Base-by-base conservation (phyloP, 2,888 invertebrate genomes). In the Tetanocera ferruginea region DNA sequence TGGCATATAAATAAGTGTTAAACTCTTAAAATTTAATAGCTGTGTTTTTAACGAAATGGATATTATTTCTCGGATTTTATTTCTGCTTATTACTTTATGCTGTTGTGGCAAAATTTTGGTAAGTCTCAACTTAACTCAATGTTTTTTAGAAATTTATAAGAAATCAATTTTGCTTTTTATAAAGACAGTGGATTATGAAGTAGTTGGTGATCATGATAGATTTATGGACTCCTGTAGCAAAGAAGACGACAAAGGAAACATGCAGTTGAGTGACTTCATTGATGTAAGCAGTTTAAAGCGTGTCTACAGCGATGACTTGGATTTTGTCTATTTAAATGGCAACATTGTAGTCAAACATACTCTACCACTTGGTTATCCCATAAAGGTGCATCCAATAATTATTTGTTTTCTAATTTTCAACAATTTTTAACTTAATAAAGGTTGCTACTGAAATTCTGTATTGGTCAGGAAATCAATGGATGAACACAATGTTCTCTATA, bases 381-480 rank as follows among this genome's bases (percentile, higher is more conserved):
- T 81, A 19, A 43, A 49, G 76, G 81, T 81, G 76, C 74, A 34
- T 49, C 37, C 14, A 25, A 70, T 28, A 17, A 3, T 62, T 28
- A 8, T 11, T 51, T 51, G 11, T 52, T 52, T 19, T 23, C 17
- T 19, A 55, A 19, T 2, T 17, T 5, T 2, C n/a, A 6, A 19
- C 3, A 19, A 19, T 55, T 55, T 19, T 55, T 8, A 52, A 52
- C 17, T n/a, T 17, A 5, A 52, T 17, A 52, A 14, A 64, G 82
- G 28, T 79, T 5, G 52, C 76, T 23, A 19, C 77, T 9, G 80
- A 81, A 43, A 5, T 80, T 14, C 69, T 55, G 11, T 23, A 28
- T 28, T 81, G 80, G 81, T 19, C 64, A 60, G 80, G 80, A 55
- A 78, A 81, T 9, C 75, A 80, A 19, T 82, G 82, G 82, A 75